phyloP scores from a whole-genome alignment of 2,888 invertebrate species.

The Sthenelais limicola region DNA sequence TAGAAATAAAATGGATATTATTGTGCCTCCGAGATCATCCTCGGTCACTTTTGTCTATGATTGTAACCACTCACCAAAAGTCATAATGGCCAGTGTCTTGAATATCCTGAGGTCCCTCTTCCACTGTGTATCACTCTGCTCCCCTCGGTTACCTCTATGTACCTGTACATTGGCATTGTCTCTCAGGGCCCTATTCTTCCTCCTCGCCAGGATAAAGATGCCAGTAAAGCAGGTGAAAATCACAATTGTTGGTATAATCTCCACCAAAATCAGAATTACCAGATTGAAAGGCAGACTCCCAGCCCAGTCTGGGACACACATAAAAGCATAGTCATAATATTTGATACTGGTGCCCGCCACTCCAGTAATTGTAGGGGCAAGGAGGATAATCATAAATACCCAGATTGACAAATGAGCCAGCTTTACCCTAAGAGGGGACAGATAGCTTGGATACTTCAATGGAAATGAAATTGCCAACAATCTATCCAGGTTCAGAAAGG shows the following conservation, averaged over 20 bases:
- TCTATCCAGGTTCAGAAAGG: constrained; percentile 22
- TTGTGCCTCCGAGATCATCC: no score
- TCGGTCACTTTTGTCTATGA: no score
- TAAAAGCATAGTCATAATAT: constrained; percentile 18
- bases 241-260: constrained; percentile 16
- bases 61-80: constrained; percentile 1
- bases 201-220: constrained; percentile 14
- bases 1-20: no score
- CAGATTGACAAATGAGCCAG: constrained; percentile 3
- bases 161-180: not conserved
- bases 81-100: constrained; percentile 26
- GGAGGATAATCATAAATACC: not conserved
- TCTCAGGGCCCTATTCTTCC: not conserved
- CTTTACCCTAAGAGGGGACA: not conserved
- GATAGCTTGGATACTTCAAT: not conserved
- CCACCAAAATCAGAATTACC: constrained; percentile 1
- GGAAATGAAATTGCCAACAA: constrained; percentile 12
- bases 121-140: constrained; percentile 6
- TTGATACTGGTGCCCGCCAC: constrained; percentile 1
- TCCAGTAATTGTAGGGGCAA: constrained; percentile 6
- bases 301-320: constrained; percentile 31
- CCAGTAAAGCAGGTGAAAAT: constrained; percentile 3
- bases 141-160: not conserved
- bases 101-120: constrained; percentile 24
- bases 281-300: constrained; percentile 7